A percentile compares a stretch with the other conserved stretches of the same genome.
These are phyloP conservation scores for Dynastes maya DNA, from an alignment of 2,888 invertebrate genomes.

Conservation along the genomic window DNA sequence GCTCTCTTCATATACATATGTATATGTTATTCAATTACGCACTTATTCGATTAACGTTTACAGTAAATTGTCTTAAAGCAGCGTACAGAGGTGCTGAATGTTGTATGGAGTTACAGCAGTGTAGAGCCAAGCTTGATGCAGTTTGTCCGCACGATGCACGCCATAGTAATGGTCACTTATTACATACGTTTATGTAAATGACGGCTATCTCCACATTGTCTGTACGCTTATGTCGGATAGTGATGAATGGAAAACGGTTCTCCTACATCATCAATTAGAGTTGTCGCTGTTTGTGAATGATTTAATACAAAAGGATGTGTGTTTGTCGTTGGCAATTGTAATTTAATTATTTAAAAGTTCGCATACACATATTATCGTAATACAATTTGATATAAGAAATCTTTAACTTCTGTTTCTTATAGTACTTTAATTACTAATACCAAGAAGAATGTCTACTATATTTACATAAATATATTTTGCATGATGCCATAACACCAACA, in stretches of 20 bases:
- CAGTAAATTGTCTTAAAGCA: conserved; percentile 53
- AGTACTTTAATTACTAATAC: too few relatives aligned
- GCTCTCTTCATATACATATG: conserved; percentile 23
- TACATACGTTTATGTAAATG: conserved; percentile 50
- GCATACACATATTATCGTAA: too few relatives aligned
- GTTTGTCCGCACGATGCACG: conserved; percentile 25
- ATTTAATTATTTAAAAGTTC: neutral
- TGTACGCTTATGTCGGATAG: conserved; percentile 40
- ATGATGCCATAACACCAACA: too few relatives aligned
- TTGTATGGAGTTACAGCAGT: neutral
- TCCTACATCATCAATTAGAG: conserved; percentile 30
- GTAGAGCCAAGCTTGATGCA: neutral
- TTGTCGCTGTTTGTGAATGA: conserved; percentile 35
- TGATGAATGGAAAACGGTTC: conserved; percentile 43
- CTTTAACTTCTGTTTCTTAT: too few relatives aligned
- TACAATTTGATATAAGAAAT: too few relatives aligned
- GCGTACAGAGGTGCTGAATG: conserved; percentile 3
- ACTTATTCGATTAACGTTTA: conserved; percentile 56
- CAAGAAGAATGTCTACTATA: too few relatives aligned
- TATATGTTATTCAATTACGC: conserved; percentile 55
- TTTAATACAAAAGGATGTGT: conserved; percentile 17
- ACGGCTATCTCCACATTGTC: conserved; percentile 46
- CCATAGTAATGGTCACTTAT: conserved; percentile 39
- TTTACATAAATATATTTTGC: too few relatives aligned
- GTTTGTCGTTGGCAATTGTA: neutral